phyloP scores from a whole-genome alignment of 2,113 vertebrate genomes.

The Heliornis fulica region DNA sequence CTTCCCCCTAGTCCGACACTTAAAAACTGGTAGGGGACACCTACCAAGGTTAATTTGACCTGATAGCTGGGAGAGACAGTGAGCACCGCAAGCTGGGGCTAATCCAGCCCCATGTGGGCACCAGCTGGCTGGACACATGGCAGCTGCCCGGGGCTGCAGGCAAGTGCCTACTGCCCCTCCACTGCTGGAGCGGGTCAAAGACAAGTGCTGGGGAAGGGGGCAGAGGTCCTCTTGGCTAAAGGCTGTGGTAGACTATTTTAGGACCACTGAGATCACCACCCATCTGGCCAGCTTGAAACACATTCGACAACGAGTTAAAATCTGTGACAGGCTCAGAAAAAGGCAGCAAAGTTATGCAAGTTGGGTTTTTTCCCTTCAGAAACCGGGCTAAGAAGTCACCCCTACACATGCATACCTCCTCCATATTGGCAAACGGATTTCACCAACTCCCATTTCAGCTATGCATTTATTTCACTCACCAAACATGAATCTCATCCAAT shows the following conservation, averaged over 20 bases:
- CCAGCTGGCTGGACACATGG: slow-evolving; percentile 36
- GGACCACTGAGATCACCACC: slow-evolving; percentile 49
- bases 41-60: slow-evolving; percentile 56
- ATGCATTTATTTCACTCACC: neutral
- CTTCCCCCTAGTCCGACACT: neutral
- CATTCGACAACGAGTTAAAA: slow-evolving; percentile 20
- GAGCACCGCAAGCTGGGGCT: neutral
- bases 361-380: neutral
- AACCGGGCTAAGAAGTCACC: slow-evolving; percentile 11
- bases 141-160: slow-evolving; percentile 16
- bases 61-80: neutral
- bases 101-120: neutral
- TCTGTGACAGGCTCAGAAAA: slow-evolving; percentile 13
- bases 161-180: neutral
- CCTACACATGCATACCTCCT: neutral
- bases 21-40: neutral
- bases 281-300: slow-evolving; percentile 59
- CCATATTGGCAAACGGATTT: neutral
- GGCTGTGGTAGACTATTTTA: neutral
- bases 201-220: neutral
- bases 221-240: neutral
- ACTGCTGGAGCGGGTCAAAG: neutral
- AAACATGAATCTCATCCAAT: neutral
- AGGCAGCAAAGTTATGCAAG: slow-evolving; percentile 18
- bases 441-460: neutral